Conservation (phyloP, 2,888 invertebrate species). For the Zele albiditarsus region DNA sequence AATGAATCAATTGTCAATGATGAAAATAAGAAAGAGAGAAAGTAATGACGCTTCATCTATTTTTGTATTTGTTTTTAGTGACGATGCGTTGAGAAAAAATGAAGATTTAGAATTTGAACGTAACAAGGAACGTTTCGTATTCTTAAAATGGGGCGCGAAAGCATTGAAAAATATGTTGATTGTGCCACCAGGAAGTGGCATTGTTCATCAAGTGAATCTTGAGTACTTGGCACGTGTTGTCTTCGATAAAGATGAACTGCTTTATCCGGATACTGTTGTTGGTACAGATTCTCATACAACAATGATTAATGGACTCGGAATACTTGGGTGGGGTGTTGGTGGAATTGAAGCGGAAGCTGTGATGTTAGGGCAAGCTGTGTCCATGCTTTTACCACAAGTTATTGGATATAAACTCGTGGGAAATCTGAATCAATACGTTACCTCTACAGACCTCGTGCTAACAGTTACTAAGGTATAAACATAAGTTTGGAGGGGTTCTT, state of each 20-base stretch:
- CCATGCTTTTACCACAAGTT: conserved; percentile 96
- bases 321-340: conserved; percentile 97
- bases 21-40: background rate
- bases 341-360: conserved; percentile 99
- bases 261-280: conserved; percentile 94
- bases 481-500: background rate
- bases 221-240: conserved; percentile 95
- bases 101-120: conserved; percentile 96
- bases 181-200: conserved; percentile 98
- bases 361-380: conserved; percentile 98
- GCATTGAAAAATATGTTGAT: conserved; percentile 97
- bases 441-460: conserved; percentile 97
- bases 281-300: conserved; percentile 99
- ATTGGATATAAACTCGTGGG: conserved; percentile 95
- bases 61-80: conserved; percentile 74
- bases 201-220: conserved; percentile 98
- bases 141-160: conserved; percentile 98
- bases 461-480: conserved; percentile 92
- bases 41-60: background rate
- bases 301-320: conserved; percentile 98
- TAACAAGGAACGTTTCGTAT: conserved; percentile 95
- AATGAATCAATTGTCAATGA: conserved; percentile 54
- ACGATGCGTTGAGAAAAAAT: conserved; percentile 92
- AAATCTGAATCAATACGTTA: conserved; percentile 85
- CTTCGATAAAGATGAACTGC: conserved; percentile 79